Conservation (phyloP, 2,888 invertebrate species). For the Phymatocera aterrima region DNA sequence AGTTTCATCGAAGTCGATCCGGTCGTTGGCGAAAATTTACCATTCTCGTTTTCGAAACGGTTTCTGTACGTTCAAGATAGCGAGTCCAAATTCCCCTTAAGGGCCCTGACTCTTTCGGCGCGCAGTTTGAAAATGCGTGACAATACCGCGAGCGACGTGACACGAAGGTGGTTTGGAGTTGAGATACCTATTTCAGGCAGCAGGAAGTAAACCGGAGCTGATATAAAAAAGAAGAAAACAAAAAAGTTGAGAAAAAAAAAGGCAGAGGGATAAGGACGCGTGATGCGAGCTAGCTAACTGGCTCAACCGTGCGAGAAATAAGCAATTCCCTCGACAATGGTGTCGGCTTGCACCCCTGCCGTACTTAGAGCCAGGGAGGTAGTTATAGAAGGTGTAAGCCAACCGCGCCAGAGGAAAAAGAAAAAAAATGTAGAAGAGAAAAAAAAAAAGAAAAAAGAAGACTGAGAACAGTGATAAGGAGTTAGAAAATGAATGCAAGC, state of each 20-base stretch:
- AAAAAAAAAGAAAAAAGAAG: not conserved
- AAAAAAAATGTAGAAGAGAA: not conserved
- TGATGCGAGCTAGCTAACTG: conserved; percentile 48
- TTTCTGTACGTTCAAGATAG: too few relatives aligned
- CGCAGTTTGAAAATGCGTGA: not conserved
- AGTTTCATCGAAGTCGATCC: too few relatives aligned
- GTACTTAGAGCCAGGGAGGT: conserved; percentile 34
- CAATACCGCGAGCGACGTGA: not conserved
- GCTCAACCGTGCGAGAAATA: conserved; percentile 55
- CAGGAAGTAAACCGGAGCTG: not conserved
- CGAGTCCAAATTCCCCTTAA: too few relatives aligned
- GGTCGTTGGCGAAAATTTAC: too few relatives aligned
- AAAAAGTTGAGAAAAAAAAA: conserved; percentile 26
- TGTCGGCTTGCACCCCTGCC: conserved; percentile 13
- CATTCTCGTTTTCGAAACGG: too few relatives aligned
- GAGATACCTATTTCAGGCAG: not conserved
- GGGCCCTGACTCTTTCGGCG: not conserved
- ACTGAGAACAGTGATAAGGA: too few relatives aligned
- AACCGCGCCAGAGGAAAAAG: not conserved
- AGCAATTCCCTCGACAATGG: conserved; percentile 56
- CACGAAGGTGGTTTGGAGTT: not conserved
- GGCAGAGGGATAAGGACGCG: conserved; percentile 4
- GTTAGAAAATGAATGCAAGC: not conserved
- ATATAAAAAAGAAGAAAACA: conserved; percentile 12
- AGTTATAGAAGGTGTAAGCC: conserved; percentile 36